These are phyloP conservation scores for Plecturocebus donacophilus DNA, from an alignment of 2,113 vertebrate species.

Conservation along the genomic window DNA sequence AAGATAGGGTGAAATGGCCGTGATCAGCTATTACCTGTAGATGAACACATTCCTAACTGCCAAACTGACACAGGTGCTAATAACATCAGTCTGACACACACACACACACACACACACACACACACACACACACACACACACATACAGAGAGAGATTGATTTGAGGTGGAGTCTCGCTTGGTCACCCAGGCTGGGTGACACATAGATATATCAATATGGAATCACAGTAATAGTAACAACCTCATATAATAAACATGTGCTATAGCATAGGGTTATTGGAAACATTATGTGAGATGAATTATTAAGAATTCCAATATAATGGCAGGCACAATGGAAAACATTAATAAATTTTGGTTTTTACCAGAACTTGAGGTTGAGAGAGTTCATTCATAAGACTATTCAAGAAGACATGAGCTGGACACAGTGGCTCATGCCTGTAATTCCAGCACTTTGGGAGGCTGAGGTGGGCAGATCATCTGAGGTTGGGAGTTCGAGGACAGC, in stretches of 20 bases:
- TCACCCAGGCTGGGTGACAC: neutral
- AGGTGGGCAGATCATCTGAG: too few species aligned
- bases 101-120: too few species aligned
- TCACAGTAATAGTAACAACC: too few species aligned
- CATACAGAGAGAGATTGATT: too few species aligned
- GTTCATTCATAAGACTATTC: neutral
- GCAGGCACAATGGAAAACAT: neutral
- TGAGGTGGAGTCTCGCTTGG: too few species aligned
- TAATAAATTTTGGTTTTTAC: neutral
- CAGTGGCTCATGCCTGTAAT: too few species aligned
- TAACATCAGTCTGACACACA: neutral
- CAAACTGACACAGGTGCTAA: neutral
- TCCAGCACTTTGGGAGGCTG: too few species aligned
- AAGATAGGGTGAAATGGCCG: neutral
- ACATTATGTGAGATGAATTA: neutral
- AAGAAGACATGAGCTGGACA: neutral
- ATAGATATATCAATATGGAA: neutral
- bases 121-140: accelerated
- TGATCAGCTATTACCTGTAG: neutral
- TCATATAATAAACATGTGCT: neutral
- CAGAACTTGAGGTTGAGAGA: neutral
- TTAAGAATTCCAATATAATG: neutral
- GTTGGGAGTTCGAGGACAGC: too few species aligned
- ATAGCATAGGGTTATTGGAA: neutral
- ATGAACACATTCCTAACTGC: neutral